These are phyloP conservation scores for Dissostichus mawsoni DNA, from an alignment of 2,113 vertebrate genomes.

Conservation along the genomic window DNA sequence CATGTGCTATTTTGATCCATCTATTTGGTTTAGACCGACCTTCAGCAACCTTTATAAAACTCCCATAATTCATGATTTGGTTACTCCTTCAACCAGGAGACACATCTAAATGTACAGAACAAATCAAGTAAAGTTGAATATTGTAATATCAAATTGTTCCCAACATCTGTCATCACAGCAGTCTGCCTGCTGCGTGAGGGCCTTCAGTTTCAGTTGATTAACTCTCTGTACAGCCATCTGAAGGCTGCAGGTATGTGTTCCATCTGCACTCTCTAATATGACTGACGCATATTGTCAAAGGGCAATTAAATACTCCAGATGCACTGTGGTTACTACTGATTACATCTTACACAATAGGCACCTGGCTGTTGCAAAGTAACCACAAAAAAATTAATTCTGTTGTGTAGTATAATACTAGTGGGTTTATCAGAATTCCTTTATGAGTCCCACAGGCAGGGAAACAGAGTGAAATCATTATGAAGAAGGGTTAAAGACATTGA, in stretches of 20 bases:
- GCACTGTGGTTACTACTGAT: neutral
- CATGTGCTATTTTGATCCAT: neutral
- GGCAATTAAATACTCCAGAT: neutral
- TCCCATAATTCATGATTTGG: neutral
- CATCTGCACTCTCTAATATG: neutral
- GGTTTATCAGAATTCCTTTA: too few species aligned
- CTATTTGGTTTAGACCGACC: neutral
- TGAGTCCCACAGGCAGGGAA: too few species aligned
- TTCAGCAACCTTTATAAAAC: neutral
- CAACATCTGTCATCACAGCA: neutral
- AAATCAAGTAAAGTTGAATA: neutral
- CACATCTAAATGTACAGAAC: neutral
- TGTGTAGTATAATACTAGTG: too few species aligned
- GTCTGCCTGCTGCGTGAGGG: neutral
- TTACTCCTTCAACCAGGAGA: neutral
- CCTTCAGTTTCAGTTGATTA: neutral
- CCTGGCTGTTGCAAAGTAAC: neutral
- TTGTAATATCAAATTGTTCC: neutral
- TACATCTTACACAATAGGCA: neutral
- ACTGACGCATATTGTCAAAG: neutral
- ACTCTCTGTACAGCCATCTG: neutral
- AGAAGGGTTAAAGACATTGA: neutral
- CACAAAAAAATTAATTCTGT: neutral
- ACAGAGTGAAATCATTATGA: neutral
- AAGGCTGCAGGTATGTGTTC: neutral